Evolutionary conservation across 53 echinoderm and acorn worm genomes (phyloP), one percentile per base, ranked within the genome.

Genomic region (Luidia sarsii): DNA sequence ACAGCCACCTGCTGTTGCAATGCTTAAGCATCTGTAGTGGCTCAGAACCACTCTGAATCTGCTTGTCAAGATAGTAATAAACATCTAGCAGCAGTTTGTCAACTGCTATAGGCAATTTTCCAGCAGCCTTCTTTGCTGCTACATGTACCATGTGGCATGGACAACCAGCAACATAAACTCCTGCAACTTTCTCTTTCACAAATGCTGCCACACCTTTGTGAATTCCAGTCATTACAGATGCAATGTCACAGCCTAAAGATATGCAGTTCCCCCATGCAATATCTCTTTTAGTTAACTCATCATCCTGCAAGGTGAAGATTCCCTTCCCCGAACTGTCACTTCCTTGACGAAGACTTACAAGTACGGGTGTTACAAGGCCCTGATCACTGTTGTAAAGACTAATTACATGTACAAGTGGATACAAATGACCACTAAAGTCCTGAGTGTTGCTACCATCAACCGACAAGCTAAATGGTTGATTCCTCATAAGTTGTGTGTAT

Each of bases 101-200:
- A 54, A 80, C 59, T 22, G 62, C 21, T 25, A 79, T 66, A 34
- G 62, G 39, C 72, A 85, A 64, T 59, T 68, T 56, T 19, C 39
- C 34, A 41, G 80, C 80, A 50, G 70, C 87, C 36, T 79, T 69
- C 51, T 87, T 71, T 55, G 87, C 87, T 33, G 87, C 61, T 57
- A 87, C 28, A 37, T 87, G 80, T 23, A 87, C 57, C 46, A 69
- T 39, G 70, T 87, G 87, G 87, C 87, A 80, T 18, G 38, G 80
- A 49, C 87, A 87, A 14, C 87, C 80, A 23, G 60, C 60, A 60
- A 60, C 41, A 41, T n/a, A n/a, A n/a, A n/a, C n/a, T n/a, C n/a
- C n/a, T n/a, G n/a, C n/a, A n/a, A n/a, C n/a, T n/a, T n/a, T n/a
- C n/a, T n/a, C n/a, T n/a, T n/a, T n/a, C n/a, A n/a, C n/a, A n/a